These are phyloP conservation scores for Ophioninae sp. DNA, from an alignment of 2,888 invertebrate genomes.

Conservation along the genomic window DNA sequence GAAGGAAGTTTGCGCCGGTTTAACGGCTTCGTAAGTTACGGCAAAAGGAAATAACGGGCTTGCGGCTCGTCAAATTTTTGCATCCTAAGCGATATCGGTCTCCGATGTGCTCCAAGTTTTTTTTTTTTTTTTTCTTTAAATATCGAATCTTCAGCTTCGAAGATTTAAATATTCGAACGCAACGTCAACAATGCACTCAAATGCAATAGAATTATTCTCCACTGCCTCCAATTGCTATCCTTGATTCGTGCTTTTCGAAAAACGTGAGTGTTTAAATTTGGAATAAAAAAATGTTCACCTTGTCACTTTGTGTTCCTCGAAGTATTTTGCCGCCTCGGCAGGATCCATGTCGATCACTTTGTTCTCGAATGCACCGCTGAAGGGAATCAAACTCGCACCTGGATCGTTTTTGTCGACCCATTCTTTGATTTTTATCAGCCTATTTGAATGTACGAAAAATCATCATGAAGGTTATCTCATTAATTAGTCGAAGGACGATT, in stretches of 20 bases:
- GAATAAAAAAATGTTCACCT: slow-evolving; percentile 83
- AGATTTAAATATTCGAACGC: too few species aligned
- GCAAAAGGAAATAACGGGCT: slow-evolving; percentile 1
- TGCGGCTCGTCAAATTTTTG: slow-evolving; percentile 1
- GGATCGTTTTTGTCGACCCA: slow-evolving; percentile 99
- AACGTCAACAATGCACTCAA: too few species aligned
- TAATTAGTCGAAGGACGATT: too few species aligned
- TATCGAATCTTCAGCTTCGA: too few species aligned
- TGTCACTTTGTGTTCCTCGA: slow-evolving; percentile 91
- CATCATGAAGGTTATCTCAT: not conserved
- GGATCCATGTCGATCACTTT: slow-evolving; percentile 93
- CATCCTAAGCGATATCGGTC: not conserved
- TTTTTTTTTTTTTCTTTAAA: too few species aligned
- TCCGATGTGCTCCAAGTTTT: not conserved
- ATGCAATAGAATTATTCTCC: too few species aligned
- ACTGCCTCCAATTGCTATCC: too few species aligned
- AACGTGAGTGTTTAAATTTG: not conserved
- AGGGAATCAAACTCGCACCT: slow-evolving; percentile 96
- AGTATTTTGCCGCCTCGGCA: slow-evolving; percentile 88
- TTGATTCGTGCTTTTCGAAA: too few species aligned
- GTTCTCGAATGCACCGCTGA: slow-evolving; percentile 95
- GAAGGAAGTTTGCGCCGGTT: slow-evolving; percentile 55
- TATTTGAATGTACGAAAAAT: slow-evolving; percentile 75
- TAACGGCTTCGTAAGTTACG: slow-evolving; percentile 41
- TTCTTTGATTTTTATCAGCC: slow-evolving; percentile 98